Base-by-base conservation (phyloP, 2,888 invertebrate genomes). In the Arge pagana region DNA sequence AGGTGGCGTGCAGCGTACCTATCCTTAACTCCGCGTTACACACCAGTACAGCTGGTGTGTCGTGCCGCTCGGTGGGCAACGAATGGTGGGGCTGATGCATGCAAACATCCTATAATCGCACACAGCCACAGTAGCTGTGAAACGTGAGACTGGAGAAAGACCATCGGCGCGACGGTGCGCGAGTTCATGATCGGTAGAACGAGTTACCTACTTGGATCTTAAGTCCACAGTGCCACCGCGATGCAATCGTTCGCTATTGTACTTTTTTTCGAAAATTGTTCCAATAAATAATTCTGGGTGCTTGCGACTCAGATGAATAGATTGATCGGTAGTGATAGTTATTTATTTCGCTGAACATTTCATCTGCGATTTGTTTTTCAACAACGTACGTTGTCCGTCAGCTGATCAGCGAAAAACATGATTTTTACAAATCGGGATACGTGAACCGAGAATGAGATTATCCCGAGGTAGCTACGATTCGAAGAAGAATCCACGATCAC, bases 61-160 rank as follows among this genome's bases (percentile, higher is more conserved):
- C n/a, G n/a, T n/a, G n/a, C n/a, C n/a, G n/a, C n/a, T n/a, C n/a
- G n/a, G n/a, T n/a, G n/a, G n/a, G n/a, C n/a, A n/a, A n/a, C n/a
- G n/a, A n/a, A n/a, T n/a, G n/a, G n/a, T n/a, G n/a, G n/a, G n/a
- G n/a, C n/a, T n/a, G n/a, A n/a, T n/a, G n/a, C n/a, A 50, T 37
- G 8, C 19, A 15, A 31, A 24, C 42, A 18, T 16, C 35, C 11
- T 49, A 24, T 23, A 28, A 15, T 54, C 31, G 42, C 33, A 49
- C 49, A 56, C 43, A 53, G 50, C 24, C 2, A 40, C 51, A 50
- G 56, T 55, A 65, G 65, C 65, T 68, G 66, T 63, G 61, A 63
- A 65, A 61, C 59, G 63, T 57, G 66, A 68, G 66, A 63, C 58
- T 33, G n/a, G n/a, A n/a, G n/a, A n/a, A n/a, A n/a, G n/a, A n/a